Base-by-base conservation (phyloP, 2,888 invertebrate species). In the Omphaloscelis lunosa region DNA sequence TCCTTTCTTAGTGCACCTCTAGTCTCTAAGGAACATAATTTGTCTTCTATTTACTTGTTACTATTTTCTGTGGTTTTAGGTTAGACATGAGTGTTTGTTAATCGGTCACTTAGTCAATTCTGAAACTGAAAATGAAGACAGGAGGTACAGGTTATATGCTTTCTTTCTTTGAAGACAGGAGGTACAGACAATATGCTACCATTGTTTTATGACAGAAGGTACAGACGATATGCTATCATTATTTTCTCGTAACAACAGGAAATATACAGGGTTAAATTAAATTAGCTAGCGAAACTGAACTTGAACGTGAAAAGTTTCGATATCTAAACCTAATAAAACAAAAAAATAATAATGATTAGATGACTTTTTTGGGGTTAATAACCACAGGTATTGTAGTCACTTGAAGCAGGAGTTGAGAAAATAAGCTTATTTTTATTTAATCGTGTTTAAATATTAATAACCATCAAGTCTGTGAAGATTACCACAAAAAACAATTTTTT, bases 11-110 rank as follows among this genome's bases (percentile, higher is more conserved):
- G 29, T 77, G 83, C 58, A 53, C 66, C 48, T 75, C 45, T 27
- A 34, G 29, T 23, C 67, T n/a, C 82, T 76, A 39, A 53, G 53
- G 65, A 82, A n/a, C 34, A 66, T 53, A 27, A 45, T 56, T 45
- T 73, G 65, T 76, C 59, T 65, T 79, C 23, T 53, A 45, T 82
- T 75, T 65, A 65, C n/a, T 75, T 79, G 41, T 75, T 81, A 48
- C 39, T 73, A 53, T 62, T 68, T 77, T 62, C 62, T 15, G 29
- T 71, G 27, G 71, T 71, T 53, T 51, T 27, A 45, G 11, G 27
- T 39, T 27, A 27, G 5, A 80, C 72, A 45, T 59, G 61, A 61
- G 17, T 62, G 61, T 72, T 72, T 45, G 51, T 61, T 71, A 7
- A n/a, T 41, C 53, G 34, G 53, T 20, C 6, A 79, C 29, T 76